Percentiles rank a stretch among this genome's conserved stretches.
Conservation (phyloP, 2,797 vertebrate genomes). For the Sebastes wilsoni region DNA sequence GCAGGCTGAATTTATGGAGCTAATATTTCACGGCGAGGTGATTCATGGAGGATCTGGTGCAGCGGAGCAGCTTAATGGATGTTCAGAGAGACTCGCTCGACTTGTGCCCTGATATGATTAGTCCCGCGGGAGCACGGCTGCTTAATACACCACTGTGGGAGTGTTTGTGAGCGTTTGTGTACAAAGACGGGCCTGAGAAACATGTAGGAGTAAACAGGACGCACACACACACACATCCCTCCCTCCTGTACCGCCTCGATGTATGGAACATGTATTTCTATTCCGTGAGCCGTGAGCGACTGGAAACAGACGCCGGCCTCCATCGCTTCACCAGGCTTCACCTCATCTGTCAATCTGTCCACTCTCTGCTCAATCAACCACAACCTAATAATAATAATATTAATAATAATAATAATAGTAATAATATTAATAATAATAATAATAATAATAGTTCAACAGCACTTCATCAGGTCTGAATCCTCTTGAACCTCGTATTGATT, state of each 20-base stretch:
- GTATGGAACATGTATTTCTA: constrained; percentile 1
- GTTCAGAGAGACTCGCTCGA: constrained; percentile 57
- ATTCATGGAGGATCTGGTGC: constrained; percentile 52
- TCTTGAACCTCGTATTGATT: too few species aligned
- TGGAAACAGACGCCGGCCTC: too few species aligned
- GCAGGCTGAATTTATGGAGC: constrained; percentile 63
- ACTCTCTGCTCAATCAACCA: too few species aligned
- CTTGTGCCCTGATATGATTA: constrained; percentile 60
- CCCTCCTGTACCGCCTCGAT: background rate
- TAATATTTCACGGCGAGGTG: constrained; percentile 55
- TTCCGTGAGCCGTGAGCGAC: background rate
- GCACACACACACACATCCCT: background rate
- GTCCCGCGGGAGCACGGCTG: constrained; percentile 34
- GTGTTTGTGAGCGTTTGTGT: constrained; percentile 36
- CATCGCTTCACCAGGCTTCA: fast-evolving
- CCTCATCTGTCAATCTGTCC: too few species aligned
- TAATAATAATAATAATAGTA: too few species aligned
- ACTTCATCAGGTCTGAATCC: too few species aligned
- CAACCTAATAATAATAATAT: too few species aligned
- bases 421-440: too few species aligned
- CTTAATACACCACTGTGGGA: constrained; percentile 57
- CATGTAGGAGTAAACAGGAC: constrained; percentile 37
- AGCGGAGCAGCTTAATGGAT: constrained; percentile 59
- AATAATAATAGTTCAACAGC: too few species aligned
- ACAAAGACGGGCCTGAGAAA: constrained; percentile 31